Base-by-base conservation (phyloP, 2,797 vertebrate genomes). In the Triplophysa yarkandensis region DNA sequence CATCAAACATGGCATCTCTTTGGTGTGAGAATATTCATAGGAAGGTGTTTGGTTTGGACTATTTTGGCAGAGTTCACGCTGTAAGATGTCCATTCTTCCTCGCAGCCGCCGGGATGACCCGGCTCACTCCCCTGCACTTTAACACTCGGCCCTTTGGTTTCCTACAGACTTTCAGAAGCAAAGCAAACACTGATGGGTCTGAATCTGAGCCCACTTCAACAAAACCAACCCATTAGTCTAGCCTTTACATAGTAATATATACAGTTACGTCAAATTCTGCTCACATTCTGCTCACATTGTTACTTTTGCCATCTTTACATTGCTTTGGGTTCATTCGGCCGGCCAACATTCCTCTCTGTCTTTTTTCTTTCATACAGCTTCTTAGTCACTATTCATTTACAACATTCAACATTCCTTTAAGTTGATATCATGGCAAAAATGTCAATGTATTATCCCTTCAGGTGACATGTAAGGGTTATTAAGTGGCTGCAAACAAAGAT, bases 371-470 rank as follows among this genome's bases (percentile, higher is more conserved):
- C n/a, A n/a, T n/a, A n/a, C n/a, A n/a, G n/a, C n/a, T n/a, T n/a
- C n/a, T n/a, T n/a, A n/a, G n/a, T n/a, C n/a, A n/a, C n/a, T n/a
- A n/a, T n/a, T n/a, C n/a, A n/a, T n/a, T n/a, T n/a, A n/a, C n/a
- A n/a, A 79, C 67, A 75, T 83, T 79, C 76, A 68, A 85, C 87
- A 88, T 90, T 90, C 89, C 84, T 54, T 46, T 9, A 74, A 82
- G 83, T 86, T 90, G 88, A 90, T 85, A 81, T 80, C 86, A 89
- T 82, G 62, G 66, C 81, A 86, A 86, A 87, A 83, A 78, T n/a
- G 2, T 32, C n/a, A 66, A 80, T 82, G 55, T 85, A 84, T 80
- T 79, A 79, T 82, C 11, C 10, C 77, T 82, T 82, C 63, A 81
- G 68, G 85, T 61, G 57, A 3, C 81, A 80, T 83, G 79, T 64